Evolutionary conservation across 2,888 invertebrate species (phyloP), one percentile per base, ranked within the genome.

Genomic region (Cheilosia scutellata): DNA sequence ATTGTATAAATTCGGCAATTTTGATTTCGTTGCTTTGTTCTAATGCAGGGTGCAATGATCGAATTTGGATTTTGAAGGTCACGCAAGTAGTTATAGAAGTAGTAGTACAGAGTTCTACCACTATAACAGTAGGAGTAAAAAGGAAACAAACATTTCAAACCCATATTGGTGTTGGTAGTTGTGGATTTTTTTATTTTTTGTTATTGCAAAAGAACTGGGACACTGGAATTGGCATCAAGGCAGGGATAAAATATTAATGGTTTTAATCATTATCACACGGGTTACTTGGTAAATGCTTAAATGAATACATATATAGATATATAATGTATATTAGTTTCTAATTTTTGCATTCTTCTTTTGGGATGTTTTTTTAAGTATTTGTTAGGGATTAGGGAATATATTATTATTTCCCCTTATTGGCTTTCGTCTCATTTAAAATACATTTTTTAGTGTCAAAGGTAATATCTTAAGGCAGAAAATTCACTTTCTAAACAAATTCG

Each of bases 31-130:
- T 55, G 78, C 65, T 75, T 70, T 49, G 47, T 77, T 76, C 63
- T 72, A 71, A 13, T 86, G 76, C 86, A 86, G 86, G 63, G 86
- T 86, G 86, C 86, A 86, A 82, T 86, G 86, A 80, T 86, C 86
- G 86, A 51, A 71, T 65, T 72, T 47, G 20, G 68, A 68, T 49
- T 66, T 86, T 86, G 82, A 86, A 86, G 86, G 86, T 77, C 86
- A 82, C 20, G 31, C 9, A 16, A 72, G 4, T 42, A 60, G 65
- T 47, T n/a, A 11, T 49, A 11, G 49, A 37, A 42, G 20, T 60
- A 68, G 53, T 70, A 53, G 70, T n/a, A 57, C 37, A 65, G 25
- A 42, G 47, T 29, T 11, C 11, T 11, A 42, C 20, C 57, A 11
- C 2, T 20, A 20, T 3, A 42, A n/a, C 6, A 47, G 20, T 16